Evolutionary conservation across 2,113 vertebrate genomes (phyloP).

Genomic region (Oryzias celebensis): DNA sequence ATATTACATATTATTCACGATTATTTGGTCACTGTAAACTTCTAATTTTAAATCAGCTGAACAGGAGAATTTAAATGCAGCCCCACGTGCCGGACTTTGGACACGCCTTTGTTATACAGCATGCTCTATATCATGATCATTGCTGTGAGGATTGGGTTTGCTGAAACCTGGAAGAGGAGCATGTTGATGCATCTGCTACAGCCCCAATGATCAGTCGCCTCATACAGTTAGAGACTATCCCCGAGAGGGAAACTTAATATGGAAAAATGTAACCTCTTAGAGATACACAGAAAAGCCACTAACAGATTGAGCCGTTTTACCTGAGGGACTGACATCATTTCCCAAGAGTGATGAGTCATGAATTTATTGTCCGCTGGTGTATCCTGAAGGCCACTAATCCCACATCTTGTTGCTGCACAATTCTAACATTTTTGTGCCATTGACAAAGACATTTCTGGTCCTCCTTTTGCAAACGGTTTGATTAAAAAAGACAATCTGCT

Average conservation of each 20-base stretch:
- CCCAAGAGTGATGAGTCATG: conserved; percentile 58
- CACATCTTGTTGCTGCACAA: conserved; percentile 9
- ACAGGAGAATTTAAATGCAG: too few relatives aligned
- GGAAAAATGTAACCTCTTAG: conserved; percentile 46
- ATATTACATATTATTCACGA: too few relatives aligned
- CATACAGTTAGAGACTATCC: conserved; percentile 43
- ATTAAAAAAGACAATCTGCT: conserved; percentile 4
- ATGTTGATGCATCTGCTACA: conserved; percentile 36
- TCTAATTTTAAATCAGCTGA: too few relatives aligned
- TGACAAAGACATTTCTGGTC: conserved; percentile 9
- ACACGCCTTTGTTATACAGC: not conserved
- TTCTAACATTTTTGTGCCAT: conserved; percentile 2
- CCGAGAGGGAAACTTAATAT: conserved; percentile 51
- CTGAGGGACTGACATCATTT: conserved; percentile 52
- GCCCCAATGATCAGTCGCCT: conserved; percentile 27
- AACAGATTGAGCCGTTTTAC: conserved; percentile 31
- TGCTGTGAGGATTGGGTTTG: not conserved
- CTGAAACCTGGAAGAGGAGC: conserved; percentile 4
- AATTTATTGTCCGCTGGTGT: conserved; percentile 37
- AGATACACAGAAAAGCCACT: conserved; percentile 45
- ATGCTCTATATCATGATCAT: not conserved
- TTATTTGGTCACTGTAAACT: too few relatives aligned
- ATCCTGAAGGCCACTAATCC: conserved; percentile 41
- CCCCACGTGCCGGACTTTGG: too few relatives aligned
- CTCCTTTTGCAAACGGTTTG: not conserved